These are phyloP conservation scores for Meta bourneti DNA, from an alignment of 2,888 invertebrate species.

Conservation along the genomic window DNA sequence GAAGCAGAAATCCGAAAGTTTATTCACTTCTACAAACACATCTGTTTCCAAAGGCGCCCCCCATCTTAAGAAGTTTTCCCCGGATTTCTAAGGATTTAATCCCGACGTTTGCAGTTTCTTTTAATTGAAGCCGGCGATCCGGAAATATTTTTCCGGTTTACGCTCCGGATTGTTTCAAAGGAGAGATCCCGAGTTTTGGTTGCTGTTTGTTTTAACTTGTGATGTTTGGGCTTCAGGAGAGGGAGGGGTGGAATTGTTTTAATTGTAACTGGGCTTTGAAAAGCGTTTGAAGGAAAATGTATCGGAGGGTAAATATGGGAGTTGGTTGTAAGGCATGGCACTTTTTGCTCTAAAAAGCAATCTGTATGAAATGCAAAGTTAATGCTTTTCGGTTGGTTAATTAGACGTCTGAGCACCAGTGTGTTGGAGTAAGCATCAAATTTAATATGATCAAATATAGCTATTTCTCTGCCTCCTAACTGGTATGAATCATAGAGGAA, in stretches of 20 bases:
- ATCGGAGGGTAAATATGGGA: not conserved
- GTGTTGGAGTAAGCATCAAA: too few relatives aligned
- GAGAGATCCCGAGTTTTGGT: slow-evolving; percentile 10
- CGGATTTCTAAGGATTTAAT: slow-evolving; percentile 39
- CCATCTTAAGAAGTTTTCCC: not conserved
- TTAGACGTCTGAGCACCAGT: too few relatives aligned
- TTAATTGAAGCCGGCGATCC: slow-evolving; percentile 44
- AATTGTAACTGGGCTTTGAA: slow-evolving; percentile 46
- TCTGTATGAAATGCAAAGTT: not conserved
- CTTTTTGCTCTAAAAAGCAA: not conserved
- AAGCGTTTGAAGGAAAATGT: slow-evolving; percentile 38
- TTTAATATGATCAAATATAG: too few relatives aligned
- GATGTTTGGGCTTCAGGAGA: not conserved
- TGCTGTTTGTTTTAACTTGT: slow-evolving; percentile 9
- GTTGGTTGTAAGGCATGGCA: not conserved
- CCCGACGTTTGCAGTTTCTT: slow-evolving; percentile 47
- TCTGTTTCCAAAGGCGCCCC: not conserved
- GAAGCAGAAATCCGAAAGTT: not conserved
- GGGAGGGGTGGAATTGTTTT: slow-evolving; percentile 16
- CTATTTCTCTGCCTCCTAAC: too few relatives aligned
- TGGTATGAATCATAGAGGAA: too few relatives aligned
- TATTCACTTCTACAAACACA: slow-evolving; percentile 5
- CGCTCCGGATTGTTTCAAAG: slow-evolving; percentile 32
- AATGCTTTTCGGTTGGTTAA: not conserved
- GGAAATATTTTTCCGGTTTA: slow-evolving; percentile 49